Base-by-base conservation (phyloP, 2,888 invertebrate species). In the Atethmia centrago region DNA sequence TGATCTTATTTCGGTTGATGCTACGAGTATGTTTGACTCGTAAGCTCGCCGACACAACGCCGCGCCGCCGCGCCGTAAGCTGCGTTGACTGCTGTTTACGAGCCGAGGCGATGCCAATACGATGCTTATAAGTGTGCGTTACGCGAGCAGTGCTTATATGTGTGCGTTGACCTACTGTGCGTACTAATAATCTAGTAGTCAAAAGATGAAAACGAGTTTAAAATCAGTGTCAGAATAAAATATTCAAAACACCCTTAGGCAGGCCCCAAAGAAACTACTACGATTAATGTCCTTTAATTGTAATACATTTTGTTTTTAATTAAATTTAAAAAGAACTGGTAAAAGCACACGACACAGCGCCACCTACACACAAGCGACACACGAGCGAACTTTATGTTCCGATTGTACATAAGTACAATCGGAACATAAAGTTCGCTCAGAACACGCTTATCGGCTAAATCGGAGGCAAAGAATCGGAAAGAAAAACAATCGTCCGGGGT, bases 371-470 rank as follows among this genome's bases (percentile, higher is more conserved):
- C 87, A 89, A 85, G n/a, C n/a, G n/a, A n/a, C n/a, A n/a, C n/a
- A n/a, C n/a, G n/a, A n/a, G n/a, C n/a, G n/a, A n/a, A n/a, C n/a
- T n/a, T n/a, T n/a, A n/a, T n/a, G n/a, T n/a, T n/a, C n/a, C n/a
- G n/a, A n/a, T n/a, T n/a, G 87, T 90, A 92, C 90, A 91, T 87
- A 90, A 90, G 91, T 90, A 92, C 91, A 90, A 88, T 90, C 91
- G 80, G 89, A 92, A 93, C 93, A 94, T 94, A 95, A 95, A 95
- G 94, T 94, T 92, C 90, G 93, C 89, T 91, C 93, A 90, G 89
- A 91, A 94, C 94, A 93, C 87, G 92, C 92, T 94, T 95, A 95
- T 95, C 95, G 87, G 88, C 82, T 74, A 81, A 89, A 95, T 95
- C 95, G 89, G 88, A 89, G 91, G 87, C 89, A 86, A 89, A 89